Base-by-base conservation (phyloP, 2,113 vertebrate genomes). In the Heteronetta atricapilla region DNA sequence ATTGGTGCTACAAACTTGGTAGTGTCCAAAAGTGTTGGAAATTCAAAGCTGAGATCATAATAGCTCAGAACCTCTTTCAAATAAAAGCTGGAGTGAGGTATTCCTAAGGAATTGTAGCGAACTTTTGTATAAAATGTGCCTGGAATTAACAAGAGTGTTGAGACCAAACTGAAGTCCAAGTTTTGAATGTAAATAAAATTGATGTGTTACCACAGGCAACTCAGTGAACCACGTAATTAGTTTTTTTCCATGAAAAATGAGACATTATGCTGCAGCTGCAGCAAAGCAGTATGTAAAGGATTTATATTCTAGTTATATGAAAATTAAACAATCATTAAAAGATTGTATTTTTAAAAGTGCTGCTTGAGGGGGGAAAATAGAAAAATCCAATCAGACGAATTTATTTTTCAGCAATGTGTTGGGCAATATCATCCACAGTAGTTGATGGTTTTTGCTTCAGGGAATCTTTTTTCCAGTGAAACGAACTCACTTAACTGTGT, bases 141-240 rank as follows among this genome's bases (percentile, higher is more conserved):
- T 89, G 95, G 93, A 91, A 96, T 97, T 81, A 95, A 86, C 82
- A 40, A 21, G 69, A 80, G 76, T 86, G 93, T 82, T 63, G 92
- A 96, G 89, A 95, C 87, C 77, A 85, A 96, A 75, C 85, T 92
- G 40, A 95, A 95, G 88, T 96, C 94, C 96, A 97, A 95, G 96
- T 98, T 97, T 44, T 75, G 94, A 96, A 96, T 97, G 96, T 98
- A 98, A 98, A 98, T 98, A 98, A 97, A 98, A 97, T 96, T 31
- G 69, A 95, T 96, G 91, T 95, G 96, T 97, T 97, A 97, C 96
- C 95, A 96, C 82, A 97, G 97, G 97, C 97, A 94, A 90, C 79
- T 97, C 93, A 74, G 92, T 97, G 96, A 98, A 97, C 97, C 95
- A 80, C 88, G 64, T 98, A 98, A 98, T 98, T 94, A 95, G 93